Conservation (phyloP, 2,797 vertebrate genomes). For the Galagoides demidoff region DNA sequence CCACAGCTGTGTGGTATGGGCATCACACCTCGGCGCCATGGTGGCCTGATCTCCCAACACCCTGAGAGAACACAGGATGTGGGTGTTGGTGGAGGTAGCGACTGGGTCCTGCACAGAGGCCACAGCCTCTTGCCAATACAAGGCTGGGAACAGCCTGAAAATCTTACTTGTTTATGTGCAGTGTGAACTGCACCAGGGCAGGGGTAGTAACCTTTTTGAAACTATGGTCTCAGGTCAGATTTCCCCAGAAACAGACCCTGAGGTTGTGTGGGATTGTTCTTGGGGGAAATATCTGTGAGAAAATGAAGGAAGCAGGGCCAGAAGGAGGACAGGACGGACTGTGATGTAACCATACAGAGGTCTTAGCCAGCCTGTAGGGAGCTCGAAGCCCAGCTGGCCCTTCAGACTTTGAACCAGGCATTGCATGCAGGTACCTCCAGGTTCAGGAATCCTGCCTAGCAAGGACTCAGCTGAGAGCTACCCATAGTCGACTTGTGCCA, state of each 20-base stretch:
- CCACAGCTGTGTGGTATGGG: not conserved
- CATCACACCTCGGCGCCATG: not conserved
- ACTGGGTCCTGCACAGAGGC: not conserved
- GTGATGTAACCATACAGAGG: not conserved
- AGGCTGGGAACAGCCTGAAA: not conserved
- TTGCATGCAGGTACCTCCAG: no score
- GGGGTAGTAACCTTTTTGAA: not conserved
- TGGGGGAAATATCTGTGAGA: not conserved
- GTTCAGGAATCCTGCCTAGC: not conserved
- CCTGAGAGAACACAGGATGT: constrained; percentile 50
- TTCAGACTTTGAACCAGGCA: not conserved
- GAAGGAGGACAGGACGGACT: not conserved
- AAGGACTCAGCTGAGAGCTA: not conserved
- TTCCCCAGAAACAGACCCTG: not conserved
- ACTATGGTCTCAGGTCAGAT: not conserved
- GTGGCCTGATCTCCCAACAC: not conserved
- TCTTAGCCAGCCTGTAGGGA: not conserved
- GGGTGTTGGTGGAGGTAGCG: not conserved
- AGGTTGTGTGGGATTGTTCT: not conserved
- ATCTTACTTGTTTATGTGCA: not conserved
- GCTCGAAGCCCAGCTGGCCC: not conserved
- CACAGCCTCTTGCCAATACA: not conserved
- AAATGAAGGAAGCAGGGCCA: not conserved
- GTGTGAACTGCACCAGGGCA: not conserved
- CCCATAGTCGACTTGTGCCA: not conserved